phyloP scores from a whole-genome alignment of 1,140 invertebrate species.

The Mamestra configurata region DNA sequence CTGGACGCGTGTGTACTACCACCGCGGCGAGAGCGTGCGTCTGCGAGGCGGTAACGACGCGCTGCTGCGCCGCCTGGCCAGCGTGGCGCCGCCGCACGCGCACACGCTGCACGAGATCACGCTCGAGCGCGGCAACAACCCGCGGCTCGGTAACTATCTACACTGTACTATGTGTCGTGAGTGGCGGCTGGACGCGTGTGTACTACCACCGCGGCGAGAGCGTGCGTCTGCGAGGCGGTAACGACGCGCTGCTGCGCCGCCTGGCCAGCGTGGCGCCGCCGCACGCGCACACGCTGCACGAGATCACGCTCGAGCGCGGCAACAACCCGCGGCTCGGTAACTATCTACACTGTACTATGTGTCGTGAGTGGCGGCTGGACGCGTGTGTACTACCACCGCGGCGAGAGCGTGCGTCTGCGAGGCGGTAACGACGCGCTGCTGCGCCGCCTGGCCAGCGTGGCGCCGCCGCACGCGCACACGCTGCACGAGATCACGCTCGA shows the following conservation, averaged over 20 bases:
- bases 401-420: slow-evolving; percentile 94
- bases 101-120: slow-evolving; percentile 84
- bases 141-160: slow-evolving; percentile 90
- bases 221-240: too few relatives aligned
- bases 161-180: background rate
- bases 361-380: too few relatives aligned
- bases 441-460: slow-evolving; percentile 75
- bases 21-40: slow-evolving; percentile 95
- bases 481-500: slow-evolving; percentile 80
- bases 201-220: too few relatives aligned
- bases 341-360: too few relatives aligned
- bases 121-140: slow-evolving; percentile 91
- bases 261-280: too few relatives aligned
- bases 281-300: too few relatives aligned
- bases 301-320: too few relatives aligned
- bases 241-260: too few relatives aligned
- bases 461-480: slow-evolving; percentile 89
- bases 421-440: slow-evolving; percentile 90
- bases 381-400: slow-evolving; percentile 93
- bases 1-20: slow-evolving; percentile 92
- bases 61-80: slow-evolving; percentile 74
- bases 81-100: slow-evolving; percentile 88
- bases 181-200: too few relatives aligned
- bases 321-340: too few relatives aligned
- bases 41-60: slow-evolving; percentile 91